A percentile compares a stretch with the other conserved stretches of the same genome.
phyloP scores from a whole-genome alignment of 2,113 vertebrate species.

The Ctenodactylus gundi region DNA sequence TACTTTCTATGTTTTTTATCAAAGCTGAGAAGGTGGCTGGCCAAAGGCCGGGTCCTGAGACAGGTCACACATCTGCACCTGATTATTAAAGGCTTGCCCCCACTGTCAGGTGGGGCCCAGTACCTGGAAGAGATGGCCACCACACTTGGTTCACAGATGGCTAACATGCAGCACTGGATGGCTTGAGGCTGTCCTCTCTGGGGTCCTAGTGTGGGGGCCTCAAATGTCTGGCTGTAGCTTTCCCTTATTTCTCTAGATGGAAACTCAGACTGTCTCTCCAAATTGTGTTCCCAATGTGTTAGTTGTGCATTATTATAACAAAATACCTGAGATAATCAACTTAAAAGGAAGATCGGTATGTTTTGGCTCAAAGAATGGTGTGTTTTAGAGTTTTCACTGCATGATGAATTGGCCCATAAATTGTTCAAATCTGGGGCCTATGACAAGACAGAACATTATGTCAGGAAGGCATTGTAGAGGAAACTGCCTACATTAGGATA shows the following conservation, averaged over 20 bases:
- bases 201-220: background rate
- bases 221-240: background rate
- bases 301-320: background rate
- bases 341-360: background rate
- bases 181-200: background rate
- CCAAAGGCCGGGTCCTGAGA: background rate
- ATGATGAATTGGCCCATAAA: background rate
- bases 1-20: background rate
- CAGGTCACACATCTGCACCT: background rate
- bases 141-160: background rate
- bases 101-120: background rate
- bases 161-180: background rate
- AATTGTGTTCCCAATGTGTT: background rate
- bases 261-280: background rate
- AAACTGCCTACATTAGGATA: background rate
- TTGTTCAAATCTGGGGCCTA: background rate
- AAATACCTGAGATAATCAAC: background rate
- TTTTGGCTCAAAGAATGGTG: background rate
- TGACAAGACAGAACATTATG: background rate
- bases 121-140: background rate
- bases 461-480: background rate
- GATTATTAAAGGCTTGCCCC: background rate
- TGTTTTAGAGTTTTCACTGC: background rate
- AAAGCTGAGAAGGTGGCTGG: background rate
- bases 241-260: background rate